Evolutionary conservation across 2,113 vertebrate species (phyloP), one percentile per base, ranked within the genome.

Genomic region (Hydrochoerus hydrochaeris): DNA sequence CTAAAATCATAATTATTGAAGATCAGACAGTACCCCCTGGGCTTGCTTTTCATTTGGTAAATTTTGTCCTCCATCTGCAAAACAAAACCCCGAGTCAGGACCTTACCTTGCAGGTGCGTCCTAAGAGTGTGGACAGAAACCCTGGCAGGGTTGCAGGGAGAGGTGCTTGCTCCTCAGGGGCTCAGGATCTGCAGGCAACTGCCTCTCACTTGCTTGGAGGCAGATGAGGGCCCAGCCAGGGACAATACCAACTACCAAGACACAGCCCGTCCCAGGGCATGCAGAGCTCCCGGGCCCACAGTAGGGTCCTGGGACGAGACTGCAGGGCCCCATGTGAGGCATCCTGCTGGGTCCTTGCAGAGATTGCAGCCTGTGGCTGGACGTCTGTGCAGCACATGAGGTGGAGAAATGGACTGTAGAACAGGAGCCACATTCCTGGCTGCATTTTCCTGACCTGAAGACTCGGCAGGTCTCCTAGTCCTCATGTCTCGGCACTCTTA

Each of bases 21-120:
- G 96, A 99, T 99, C 93, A 99, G 77, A 81, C 99, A 99, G 84
- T 99, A 97, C 65, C 99, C 99, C 0, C 98, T 97, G 12, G 99
- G 99, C 1, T 41, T 95, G 95, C 97, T 99, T 5, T 95, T 98
- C 98, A 99, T 98, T 97, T 88, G 98, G 96, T 99, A 99, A 86
- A 73, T 46, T 65, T 60, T 65, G 35, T 97, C 94, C 0, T 60
- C 77, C 91, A 30, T 14, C 97, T 93, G 62, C 32, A 98, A 88
- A 91, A 97, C 83, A 95, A 95, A 96, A 95, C 52, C 35, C 38
- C 62, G 89, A 77, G 17, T 32, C 69, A 86, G 54, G 69, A 52
- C 35, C 38, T 93, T 49, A 83, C 22, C 75, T 44, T 35, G 20
- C 24, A 16, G 57, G 62, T 65, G 46, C 46, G 57, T 69, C 41